Conservation (phyloP, 2,888 invertebrate genomes). For the Phlogophora meticulosa region DNA sequence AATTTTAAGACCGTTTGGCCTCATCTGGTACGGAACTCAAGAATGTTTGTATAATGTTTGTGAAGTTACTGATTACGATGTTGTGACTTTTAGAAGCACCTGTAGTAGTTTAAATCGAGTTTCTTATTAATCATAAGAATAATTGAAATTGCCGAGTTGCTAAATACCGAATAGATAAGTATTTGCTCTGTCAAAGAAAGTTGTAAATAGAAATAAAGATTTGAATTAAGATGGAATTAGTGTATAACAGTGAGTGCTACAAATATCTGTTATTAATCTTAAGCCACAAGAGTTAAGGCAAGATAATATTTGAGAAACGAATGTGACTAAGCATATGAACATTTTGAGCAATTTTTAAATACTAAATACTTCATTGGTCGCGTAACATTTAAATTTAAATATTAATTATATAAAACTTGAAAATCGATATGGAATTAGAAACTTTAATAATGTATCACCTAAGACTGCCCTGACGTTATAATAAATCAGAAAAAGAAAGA, state of each 20-base stretch:
- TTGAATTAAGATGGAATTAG: constrained; percentile 7
- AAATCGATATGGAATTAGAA: constrained; percentile 42
- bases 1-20: constrained; percentile 6
- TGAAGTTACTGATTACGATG: constrained; percentile 32
- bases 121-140: constrained; percentile 53
- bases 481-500: constrained; percentile 66
- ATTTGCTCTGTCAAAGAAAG: constrained; percentile 25
- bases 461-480: constrained; percentile 73
- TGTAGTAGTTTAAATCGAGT: constrained; percentile 47
- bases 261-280: constrained; percentile 31
- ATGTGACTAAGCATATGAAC: neutral
- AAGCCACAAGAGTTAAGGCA: constrained; percentile 19
- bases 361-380: constrained; percentile 4
- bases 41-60: constrained; percentile 4
- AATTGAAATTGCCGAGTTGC: constrained; percentile 36
- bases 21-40: constrained; percentile 2
- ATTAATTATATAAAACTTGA: constrained; percentile 40
- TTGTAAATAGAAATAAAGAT: neutral
- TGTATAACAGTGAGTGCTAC: constrained; percentile 34
- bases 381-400: constrained; percentile 33
- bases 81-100: constrained; percentile 54
- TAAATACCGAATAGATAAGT: constrained; percentile 12
- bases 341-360: constrained; percentile 26
- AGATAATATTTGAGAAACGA: neutral
- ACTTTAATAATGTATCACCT: constrained; percentile 65